Conservation (phyloP, 2,888 invertebrate species). For the Argynnis bischoffii region DNA sequence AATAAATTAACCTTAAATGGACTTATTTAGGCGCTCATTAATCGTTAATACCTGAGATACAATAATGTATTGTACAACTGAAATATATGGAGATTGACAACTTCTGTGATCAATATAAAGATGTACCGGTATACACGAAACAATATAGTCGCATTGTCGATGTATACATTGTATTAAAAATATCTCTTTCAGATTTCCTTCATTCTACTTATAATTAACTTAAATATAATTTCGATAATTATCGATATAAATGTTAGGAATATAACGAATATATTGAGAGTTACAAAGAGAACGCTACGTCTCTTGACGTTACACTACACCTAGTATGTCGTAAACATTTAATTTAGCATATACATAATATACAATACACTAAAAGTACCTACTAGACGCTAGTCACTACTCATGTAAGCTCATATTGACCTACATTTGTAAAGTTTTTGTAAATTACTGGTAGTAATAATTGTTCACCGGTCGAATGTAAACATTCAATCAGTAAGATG, state of each 20-base stretch:
- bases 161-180: conserved; percentile 11
- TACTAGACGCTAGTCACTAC: conserved; percentile 7
- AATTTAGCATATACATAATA: conserved; percentile 11
- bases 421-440: conserved; percentile 13
- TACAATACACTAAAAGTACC: conserved; percentile 7
- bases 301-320: neutral
- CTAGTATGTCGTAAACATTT: neutral
- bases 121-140: neutral
- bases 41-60: neutral
- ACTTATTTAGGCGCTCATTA: neutral
- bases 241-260: conserved; percentile 1
- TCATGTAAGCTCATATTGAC: conserved; percentile 16
- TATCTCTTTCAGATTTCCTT: conserved; percentile 15
- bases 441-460: conserved; percentile 8
- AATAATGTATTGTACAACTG: no score
- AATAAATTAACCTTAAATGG: conserved; percentile 7
- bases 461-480: neutral
- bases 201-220: conserved; percentile 17
- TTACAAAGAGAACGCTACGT: conserved; percentile 9
- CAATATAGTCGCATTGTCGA: neutral
- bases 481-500: conserved; percentile 1
- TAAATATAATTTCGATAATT: conserved; percentile 12
- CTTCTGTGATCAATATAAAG: neutral
- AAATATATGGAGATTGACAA: no score
- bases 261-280: neutral